These are phyloP conservation scores for Clivina fossor DNA, from an alignment of 2,888 invertebrate genomes.

Conservation along the genomic window DNA sequence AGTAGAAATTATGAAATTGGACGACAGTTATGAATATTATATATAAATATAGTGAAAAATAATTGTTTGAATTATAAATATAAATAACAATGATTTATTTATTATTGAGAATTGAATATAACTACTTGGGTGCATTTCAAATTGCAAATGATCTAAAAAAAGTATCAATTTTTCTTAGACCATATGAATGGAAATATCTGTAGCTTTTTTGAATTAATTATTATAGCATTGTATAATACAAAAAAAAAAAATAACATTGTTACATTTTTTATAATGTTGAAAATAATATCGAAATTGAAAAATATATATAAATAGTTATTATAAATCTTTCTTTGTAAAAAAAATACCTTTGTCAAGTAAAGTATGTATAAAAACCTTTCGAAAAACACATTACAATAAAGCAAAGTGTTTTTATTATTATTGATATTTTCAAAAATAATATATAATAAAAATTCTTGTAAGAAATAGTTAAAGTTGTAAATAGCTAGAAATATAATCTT, in stretches of 20 bases:
- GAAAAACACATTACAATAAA: too few relatives aligned
- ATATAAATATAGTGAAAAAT: constrained; percentile 1
- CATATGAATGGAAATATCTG: not conserved
- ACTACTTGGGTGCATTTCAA: constrained; percentile 16
- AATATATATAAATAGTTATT: constrained; percentile 17
- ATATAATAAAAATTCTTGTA: too few relatives aligned
- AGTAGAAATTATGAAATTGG: too few relatives aligned
- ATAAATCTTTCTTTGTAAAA: too few relatives aligned
- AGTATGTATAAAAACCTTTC: too few relatives aligned
- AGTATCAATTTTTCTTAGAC: constrained; percentile 12
- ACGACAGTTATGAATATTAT: not conserved
- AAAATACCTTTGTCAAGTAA: too few relatives aligned
- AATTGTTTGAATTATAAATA: constrained; percentile 17
- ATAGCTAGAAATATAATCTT: too few relatives aligned
- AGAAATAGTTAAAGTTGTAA: too few relatives aligned
- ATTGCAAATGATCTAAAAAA: too few relatives aligned
- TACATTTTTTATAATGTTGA: constrained; percentile 34
- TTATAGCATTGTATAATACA: constrained; percentile 27
- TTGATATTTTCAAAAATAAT: too few relatives aligned
- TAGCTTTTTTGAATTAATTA: not conserved
- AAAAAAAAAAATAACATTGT: constrained; percentile 27
- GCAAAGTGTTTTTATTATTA: too few relatives aligned
- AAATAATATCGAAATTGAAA: constrained; percentile 28
- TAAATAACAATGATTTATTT: too few relatives aligned
- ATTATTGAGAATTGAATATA: constrained; percentile 29